Evolutionary conservation across 2,888 invertebrate genomes (phyloP).

Genomic region (Prosapia bicincta): DNA sequence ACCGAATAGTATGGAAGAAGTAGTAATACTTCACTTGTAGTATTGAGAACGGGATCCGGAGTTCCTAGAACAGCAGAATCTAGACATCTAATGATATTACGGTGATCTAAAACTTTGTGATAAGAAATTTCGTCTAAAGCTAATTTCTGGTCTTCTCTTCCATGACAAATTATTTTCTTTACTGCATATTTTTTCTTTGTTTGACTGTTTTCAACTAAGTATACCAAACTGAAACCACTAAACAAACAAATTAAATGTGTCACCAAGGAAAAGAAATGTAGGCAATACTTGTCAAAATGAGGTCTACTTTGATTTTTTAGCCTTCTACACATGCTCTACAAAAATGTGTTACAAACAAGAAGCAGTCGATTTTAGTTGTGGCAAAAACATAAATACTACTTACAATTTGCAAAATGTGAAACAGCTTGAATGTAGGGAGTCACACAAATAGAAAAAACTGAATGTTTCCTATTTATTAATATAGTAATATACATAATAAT

Average conservation of each 20-base stretch:
- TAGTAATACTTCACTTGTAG: slow-evolving; percentile 67
- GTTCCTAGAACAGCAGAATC: slow-evolving; percentile 61
- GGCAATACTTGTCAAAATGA: too few species aligned
- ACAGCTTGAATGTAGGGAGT: too few species aligned
- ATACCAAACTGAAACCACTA: slow-evolving; percentile 80
- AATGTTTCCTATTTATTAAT: too few species aligned
- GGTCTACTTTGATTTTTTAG: too few species aligned
- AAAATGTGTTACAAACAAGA: too few species aligned
- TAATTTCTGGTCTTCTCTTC: slow-evolving; percentile 67
- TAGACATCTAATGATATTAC: slow-evolving; percentile 68
- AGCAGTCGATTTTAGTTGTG: too few species aligned
- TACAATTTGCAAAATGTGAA: too few species aligned
- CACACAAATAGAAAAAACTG: too few species aligned
- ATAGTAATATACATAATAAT: too few species aligned
- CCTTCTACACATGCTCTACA: too few species aligned
- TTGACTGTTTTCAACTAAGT: slow-evolving; percentile 64
- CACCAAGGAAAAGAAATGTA: too few species aligned
- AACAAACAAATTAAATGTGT: slow-evolving; percentile 38
- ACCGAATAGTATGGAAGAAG: slow-evolving; percentile 72
- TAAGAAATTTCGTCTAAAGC: slow-evolving; percentile 72
- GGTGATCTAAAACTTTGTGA: slow-evolving; percentile 65
- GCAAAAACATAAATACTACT: too few species aligned
- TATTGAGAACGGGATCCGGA: slow-evolving; percentile 61
- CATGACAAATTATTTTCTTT: slow-evolving; percentile 78
- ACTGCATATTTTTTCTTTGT: slow-evolving; percentile 68